Conservation (phyloP, 2,113 vertebrate genomes). For the Nycticorax nycticorax region DNA sequence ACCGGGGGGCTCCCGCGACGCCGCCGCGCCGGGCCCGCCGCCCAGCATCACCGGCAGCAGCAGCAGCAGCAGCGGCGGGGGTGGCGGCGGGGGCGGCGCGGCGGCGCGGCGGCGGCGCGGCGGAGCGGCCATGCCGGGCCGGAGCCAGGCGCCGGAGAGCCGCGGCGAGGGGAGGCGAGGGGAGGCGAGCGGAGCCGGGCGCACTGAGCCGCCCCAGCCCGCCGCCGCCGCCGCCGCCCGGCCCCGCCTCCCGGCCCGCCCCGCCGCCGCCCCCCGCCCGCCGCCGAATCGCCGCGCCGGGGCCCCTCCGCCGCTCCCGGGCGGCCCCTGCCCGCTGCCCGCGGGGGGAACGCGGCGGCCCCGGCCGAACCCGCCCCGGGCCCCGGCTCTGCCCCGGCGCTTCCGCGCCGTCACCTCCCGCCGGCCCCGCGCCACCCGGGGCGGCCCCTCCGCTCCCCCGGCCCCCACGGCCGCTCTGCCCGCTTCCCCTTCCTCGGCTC, state of each 20-base stretch:
- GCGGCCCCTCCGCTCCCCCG: background rate
- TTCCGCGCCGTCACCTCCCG: background rate
- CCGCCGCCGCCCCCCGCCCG: background rate
- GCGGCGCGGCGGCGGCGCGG: background rate
- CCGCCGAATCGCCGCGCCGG: background rate
- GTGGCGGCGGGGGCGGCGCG: background rate
- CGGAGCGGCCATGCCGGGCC: conserved; percentile 30
- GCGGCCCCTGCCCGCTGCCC: background rate
- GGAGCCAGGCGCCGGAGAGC: conserved; percentile 10
- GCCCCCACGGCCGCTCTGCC: background rate
- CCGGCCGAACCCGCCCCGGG: too few relatives aligned
- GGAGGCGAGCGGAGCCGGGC: background rate
- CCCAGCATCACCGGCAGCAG: conserved; percentile 16
- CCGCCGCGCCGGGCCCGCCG: conserved; percentile 61
- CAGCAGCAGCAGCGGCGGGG: background rate
- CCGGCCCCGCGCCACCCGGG: background rate
- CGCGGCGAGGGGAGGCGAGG: conserved; percentile 17
- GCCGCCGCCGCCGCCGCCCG: background rate
- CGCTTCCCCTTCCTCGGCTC: background rate
- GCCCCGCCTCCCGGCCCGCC: background rate
- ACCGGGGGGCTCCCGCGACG: conserved; percentile 61
- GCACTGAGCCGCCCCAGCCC: background rate
- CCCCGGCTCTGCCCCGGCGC: background rate
- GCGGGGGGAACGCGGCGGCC: too few relatives aligned
- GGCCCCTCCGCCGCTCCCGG: background rate